phyloP scores from a whole-genome alignment of 2,797 vertebrate genomes.

The Streptopelia turtur region DNA sequence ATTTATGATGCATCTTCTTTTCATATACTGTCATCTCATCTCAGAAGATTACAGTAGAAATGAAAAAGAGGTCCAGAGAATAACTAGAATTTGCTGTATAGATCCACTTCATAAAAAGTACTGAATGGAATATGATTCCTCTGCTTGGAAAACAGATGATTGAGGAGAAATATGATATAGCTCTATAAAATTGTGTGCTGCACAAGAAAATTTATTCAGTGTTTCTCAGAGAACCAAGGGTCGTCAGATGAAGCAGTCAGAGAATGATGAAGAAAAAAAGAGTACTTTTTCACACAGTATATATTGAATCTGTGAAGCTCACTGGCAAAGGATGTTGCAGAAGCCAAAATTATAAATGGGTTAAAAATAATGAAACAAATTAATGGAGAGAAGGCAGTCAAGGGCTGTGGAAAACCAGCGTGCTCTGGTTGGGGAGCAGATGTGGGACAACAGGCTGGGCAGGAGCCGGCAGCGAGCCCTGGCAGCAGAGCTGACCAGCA shows the following conservation, averaged over 20 bases:
- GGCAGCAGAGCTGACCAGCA: background rate
- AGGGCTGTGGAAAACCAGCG: background rate
- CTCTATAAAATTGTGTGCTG: background rate
- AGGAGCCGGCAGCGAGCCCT: background rate
- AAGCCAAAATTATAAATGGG: background rate
- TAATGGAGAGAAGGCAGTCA: background rate
- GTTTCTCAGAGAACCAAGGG: background rate
- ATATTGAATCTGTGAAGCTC: background rate
- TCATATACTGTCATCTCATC: background rate
- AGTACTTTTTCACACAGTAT: background rate
- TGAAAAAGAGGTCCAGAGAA: slow-evolving; percentile 8
- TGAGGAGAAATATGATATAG: background rate
- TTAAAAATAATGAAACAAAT: background rate
- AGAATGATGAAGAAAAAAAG: background rate
- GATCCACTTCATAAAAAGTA: background rate
- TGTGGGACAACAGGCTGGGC: background rate
- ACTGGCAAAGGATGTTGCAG: background rate
- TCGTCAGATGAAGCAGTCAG: background rate
- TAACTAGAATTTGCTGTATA: slow-evolving; percentile 5
- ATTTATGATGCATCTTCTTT: background rate
- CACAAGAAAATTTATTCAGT: background rate
- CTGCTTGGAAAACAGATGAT: background rate
- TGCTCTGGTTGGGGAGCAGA: background rate
- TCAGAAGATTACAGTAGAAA: background rate
- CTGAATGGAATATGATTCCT: background rate